Conservation (phyloP, 2,113 vertebrate species). For the Apaloderma vittatum region DNA sequence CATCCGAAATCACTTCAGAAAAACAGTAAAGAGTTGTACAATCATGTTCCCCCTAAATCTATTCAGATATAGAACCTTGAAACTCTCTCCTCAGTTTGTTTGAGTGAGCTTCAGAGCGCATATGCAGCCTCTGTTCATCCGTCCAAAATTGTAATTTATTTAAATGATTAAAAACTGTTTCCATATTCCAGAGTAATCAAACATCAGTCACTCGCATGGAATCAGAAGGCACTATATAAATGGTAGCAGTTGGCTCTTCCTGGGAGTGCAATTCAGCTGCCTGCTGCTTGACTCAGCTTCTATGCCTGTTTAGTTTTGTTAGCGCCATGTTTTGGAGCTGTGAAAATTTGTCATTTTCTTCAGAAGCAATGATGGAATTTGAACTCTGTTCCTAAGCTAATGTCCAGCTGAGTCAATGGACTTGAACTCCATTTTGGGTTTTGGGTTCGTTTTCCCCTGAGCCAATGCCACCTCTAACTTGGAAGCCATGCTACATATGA, state of each 20-base stretch:
- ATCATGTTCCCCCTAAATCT: not conserved
- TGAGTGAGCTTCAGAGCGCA: not conserved
- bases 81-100: not conserved
- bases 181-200: conserved; percentile 35
- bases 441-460: not conserved
- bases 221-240: not conserved
- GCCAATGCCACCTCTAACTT: not conserved
- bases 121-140: not conserved
- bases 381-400: not conserved
- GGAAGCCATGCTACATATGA: not conserved
- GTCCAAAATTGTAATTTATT: conserved; percentile 33
- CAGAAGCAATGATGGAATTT: fast-evolving
- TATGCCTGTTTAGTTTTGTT: not conserved
- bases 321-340: not conserved
- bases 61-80: not conserved
- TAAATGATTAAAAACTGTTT: conserved; percentile 42
- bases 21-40: not conserved
- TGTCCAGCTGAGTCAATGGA: not conserved
- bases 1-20: not conserved
- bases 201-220: not conserved
- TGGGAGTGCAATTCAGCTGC: not conserved
- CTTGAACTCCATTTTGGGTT: not conserved
- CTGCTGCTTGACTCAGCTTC: not conserved
- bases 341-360: not conserved
- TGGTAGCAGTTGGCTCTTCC: conserved; percentile 5